Conservation (phyloP, 2,888 invertebrate genomes). For the Tenthredo notha region DNA sequence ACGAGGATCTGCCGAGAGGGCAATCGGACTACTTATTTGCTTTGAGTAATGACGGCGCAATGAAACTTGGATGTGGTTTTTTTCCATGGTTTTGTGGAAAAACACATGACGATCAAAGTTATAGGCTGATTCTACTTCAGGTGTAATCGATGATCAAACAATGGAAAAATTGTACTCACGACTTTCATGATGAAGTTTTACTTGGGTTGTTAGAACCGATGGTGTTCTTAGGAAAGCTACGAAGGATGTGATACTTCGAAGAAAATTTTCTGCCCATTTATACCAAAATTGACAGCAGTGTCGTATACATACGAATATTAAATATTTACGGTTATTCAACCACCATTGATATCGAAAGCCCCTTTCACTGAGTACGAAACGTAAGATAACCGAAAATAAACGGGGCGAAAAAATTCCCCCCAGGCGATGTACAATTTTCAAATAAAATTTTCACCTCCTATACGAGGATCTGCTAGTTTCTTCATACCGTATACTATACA, state of each 20-base stretch:
- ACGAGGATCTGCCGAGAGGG: not conserved
- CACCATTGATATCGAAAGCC: constrained; percentile 1
- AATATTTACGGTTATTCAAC: not conserved
- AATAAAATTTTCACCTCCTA: constrained; percentile 11
- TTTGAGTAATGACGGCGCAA: not conserved
- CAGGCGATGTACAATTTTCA: constrained; percentile 1
- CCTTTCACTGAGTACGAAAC: constrained; percentile 2
- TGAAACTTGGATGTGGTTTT: not conserved
- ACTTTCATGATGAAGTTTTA: constrained; percentile 45
- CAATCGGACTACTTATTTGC: not conserved
- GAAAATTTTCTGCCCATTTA: constrained; percentile 31
- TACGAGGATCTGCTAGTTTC: not conserved
- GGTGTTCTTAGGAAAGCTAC: constrained; percentile 29
- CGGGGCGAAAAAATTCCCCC: constrained; percentile 22
- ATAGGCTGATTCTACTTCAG: not conserved
- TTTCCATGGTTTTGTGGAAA: not conserved
- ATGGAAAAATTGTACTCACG: constrained; percentile 9
- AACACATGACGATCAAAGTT: not conserved
- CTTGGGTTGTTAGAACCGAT: constrained; percentile 35
- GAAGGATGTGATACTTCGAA: not conserved
- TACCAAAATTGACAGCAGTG: constrained; percentile 17
- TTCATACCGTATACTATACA: not conserved
- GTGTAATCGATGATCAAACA: not conserved
- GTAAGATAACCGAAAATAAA: not conserved
- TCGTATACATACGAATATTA: not conserved